Evolutionary conservation across 1,140 invertebrate species (phyloP).

Genomic region (Drosophila busckii): DNA sequence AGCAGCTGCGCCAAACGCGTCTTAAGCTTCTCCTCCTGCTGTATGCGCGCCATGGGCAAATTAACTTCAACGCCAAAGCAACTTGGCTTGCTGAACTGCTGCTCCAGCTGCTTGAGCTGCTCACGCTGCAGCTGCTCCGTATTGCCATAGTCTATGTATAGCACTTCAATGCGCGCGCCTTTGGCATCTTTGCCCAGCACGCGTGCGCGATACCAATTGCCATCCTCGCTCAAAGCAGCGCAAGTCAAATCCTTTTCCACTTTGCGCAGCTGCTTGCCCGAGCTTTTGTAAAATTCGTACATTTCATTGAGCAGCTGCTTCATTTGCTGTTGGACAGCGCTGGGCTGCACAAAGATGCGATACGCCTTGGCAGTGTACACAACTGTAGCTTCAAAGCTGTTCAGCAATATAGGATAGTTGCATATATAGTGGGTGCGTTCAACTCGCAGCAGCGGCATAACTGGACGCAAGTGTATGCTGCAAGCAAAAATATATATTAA

Average conservation of each 20-base stretch:
- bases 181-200: constrained; percentile 79
- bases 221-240: constrained; percentile 82
- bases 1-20: constrained; percentile 31
- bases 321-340: constrained; percentile 71
- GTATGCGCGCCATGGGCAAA: constrained; percentile 56
- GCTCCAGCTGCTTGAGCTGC: constrained; percentile 80
- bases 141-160: constrained; percentile 90
- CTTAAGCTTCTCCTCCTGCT: constrained; percentile 45
- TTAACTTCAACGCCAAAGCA: constrained; percentile 80
- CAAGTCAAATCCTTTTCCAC: constrained; percentile 80
- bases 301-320: constrained; percentile 80
- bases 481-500: background rate
- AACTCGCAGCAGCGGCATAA: constrained; percentile 66
- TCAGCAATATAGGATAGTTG: constrained; percentile 46
- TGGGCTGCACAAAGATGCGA: constrained; percentile 83
- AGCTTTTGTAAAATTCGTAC: constrained; percentile 80
- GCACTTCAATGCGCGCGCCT: constrained; percentile 80
- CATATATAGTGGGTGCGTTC: constrained; percentile 58
- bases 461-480: constrained; percentile 61
- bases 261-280: constrained; percentile 45
- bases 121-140: constrained; percentile 81
- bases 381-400: constrained; percentile 48
- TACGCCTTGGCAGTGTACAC: constrained; percentile 58
- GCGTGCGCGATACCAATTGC: constrained; percentile 85
- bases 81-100: constrained; percentile 80